A percentile compares a stretch with the other conserved stretches of the same genome.
Conservation (phyloP, 2,797 vertebrate species). For the Psittacula echo region DNA sequence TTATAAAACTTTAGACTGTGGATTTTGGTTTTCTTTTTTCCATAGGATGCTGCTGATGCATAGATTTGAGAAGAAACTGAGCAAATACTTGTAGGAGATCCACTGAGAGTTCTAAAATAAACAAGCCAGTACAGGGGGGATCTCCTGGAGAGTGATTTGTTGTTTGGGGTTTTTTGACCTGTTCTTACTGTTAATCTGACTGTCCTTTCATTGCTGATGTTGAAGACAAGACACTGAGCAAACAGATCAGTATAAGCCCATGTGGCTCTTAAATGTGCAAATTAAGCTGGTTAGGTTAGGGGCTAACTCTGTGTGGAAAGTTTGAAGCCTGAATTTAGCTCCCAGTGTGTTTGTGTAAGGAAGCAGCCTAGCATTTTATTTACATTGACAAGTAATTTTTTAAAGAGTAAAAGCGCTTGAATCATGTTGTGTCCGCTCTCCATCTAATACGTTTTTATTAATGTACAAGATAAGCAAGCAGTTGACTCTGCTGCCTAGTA, state of each 20-base stretch:
- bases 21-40: not conserved
- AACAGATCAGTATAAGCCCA: not conserved
- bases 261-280: not conserved
- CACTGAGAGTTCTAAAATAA: not conserved
- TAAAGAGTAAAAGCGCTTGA: not conserved
- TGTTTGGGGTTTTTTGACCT: not conserved
- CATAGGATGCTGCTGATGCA: not conserved
- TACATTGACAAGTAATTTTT: not conserved
- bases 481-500: not conserved
- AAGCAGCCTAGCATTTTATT: not conserved
- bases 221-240: not conserved
- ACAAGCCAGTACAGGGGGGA: not conserved
- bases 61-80: not conserved
- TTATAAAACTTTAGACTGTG: not conserved
- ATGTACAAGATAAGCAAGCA: not conserved
- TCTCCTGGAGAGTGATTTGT: not conserved
- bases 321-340: not conserved
- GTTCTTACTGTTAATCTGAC: not conserved
- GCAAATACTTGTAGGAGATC: not conserved
- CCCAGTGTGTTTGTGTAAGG: not conserved
- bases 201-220: not conserved
- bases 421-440: not conserved
- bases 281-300: not conserved
- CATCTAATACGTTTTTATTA: not conserved
- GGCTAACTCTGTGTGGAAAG: rapidly evolving